phyloP scores from a whole-genome alignment of 1,140 invertebrate species.

The Drosophila elegans region DNA sequence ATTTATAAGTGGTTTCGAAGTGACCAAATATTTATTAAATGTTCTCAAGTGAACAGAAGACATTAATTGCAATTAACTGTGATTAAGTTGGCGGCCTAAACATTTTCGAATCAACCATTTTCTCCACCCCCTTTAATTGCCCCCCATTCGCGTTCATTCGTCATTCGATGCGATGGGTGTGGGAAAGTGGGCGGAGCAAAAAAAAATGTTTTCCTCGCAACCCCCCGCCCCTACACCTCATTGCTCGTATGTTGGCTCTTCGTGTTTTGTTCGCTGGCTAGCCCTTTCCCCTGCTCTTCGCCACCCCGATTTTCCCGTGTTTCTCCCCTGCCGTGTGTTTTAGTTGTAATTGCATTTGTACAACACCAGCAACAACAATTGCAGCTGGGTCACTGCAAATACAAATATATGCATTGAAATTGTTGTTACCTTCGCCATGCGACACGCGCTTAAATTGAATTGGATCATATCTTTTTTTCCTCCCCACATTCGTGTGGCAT shows the following conservation, averaged over 20 bases:
- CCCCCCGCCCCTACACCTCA: too few relatives aligned
- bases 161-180: conserved; percentile 58
- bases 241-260: conserved; percentile 29
- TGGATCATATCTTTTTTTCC: conserved; percentile 72
- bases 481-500: conserved; percentile 11
- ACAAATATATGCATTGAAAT: conserved; percentile 36
- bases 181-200: conserved; percentile 64
- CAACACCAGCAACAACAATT: conserved; percentile 35
- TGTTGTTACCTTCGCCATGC: conserved; percentile 63
- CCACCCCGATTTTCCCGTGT: conserved; percentile 1
- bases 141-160: conserved; percentile 37
- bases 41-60: neutral
- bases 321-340: conserved; percentile 39
- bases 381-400: conserved; percentile 45
- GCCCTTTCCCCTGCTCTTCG: neutral
- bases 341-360: conserved; percentile 81
- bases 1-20: neutral
- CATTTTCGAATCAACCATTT: conserved; percentile 1
- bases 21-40: neutral
- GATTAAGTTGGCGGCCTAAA: conserved; percentile 14
- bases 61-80: conserved; percentile 1
- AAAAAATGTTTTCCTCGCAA: conserved; percentile 17
- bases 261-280: conserved; percentile 34
- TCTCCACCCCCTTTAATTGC: neutral
- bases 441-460: conserved; percentile 81